Conservation (phyloP, 2,888 invertebrate genomes). For the Leptothorax acervorum region DNA sequence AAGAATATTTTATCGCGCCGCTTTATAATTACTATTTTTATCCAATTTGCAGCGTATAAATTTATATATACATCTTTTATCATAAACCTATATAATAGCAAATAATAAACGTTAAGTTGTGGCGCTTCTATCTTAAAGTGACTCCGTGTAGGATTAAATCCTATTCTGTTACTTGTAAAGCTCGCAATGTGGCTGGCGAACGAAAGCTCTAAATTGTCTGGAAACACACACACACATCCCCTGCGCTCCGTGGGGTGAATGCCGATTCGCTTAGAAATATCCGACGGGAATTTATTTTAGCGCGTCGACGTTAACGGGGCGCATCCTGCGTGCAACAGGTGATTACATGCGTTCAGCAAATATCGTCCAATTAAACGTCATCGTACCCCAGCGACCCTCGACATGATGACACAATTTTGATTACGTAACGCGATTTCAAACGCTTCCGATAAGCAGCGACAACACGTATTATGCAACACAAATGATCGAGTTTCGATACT, state of each 20-base stretch:
- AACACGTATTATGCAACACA: neutral
- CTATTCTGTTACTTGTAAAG: neutral
- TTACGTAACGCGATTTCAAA: slow-evolving; percentile 37
- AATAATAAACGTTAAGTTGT: neutral
- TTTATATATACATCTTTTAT: neutral
- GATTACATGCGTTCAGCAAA: slow-evolving; percentile 73
- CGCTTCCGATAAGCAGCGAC: slow-evolving; percentile 24
- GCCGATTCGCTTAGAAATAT: slow-evolving; percentile 38
- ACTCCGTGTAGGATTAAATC: neutral
- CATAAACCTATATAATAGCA: neutral
- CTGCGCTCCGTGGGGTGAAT: slow-evolving; percentile 24
- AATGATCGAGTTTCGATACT: neutral
- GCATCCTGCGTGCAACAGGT: slow-evolving; percentile 70
- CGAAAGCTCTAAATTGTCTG: slow-evolving; percentile 14
- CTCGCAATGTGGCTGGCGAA: neutral
- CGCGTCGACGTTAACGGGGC: slow-evolving; percentile 58
- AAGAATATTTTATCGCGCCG: no score
- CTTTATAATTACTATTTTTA: neutral
- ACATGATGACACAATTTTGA: slow-evolving; percentile 47
- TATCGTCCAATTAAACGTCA: slow-evolving; percentile 70
- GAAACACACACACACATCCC: slow-evolving; percentile 9
- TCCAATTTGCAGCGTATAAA: neutral
- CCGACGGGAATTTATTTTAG: slow-evolving; percentile 66
- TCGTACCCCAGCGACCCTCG: slow-evolving; percentile 32
- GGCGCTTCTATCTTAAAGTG: neutral